A percentile compares a stretch with the other conserved stretches of the same genome.
phyloP scores from a whole-genome alignment of 1,140 invertebrate genomes.

The Probaryconus sp. region DNA sequence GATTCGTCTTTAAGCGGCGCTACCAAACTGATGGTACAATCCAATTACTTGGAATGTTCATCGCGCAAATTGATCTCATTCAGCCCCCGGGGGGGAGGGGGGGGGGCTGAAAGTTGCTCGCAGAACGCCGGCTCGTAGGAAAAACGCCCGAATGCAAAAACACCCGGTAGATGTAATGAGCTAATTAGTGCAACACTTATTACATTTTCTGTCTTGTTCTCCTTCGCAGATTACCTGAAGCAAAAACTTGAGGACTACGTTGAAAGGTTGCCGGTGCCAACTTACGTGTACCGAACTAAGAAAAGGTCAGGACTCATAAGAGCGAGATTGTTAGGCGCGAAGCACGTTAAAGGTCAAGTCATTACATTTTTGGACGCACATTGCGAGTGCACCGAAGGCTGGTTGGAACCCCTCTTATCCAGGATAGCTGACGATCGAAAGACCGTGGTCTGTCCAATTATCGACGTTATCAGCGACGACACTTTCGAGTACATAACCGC shows the following conservation, averaged over 20 bases:
- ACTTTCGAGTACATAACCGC: conserved; percentile 98
- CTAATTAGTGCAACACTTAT: conserved; percentile 15
- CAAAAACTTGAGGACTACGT: conserved; percentile 94
- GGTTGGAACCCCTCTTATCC: conserved; percentile 94
- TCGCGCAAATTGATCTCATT: too few species aligned
- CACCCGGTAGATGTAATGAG: not conserved
- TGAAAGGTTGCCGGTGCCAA: conserved; percentile 88
- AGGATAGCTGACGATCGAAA: conserved; percentile 94
- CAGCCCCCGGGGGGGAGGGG: too few species aligned
- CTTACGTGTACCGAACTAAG: conserved; percentile 90
- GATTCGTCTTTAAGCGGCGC: too few species aligned
- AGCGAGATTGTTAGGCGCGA: conserved; percentile 93
- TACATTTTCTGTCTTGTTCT: not conserved
- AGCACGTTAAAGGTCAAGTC: conserved; percentile 94
- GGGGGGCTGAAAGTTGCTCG: too few species aligned
- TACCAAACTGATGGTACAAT: too few species aligned
- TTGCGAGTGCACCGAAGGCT: conserved; percentile 96
- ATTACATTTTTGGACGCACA: conserved; percentile 98
- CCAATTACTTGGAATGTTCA: too few species aligned
- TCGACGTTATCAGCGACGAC: conserved; percentile 98
- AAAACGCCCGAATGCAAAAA: too few species aligned
- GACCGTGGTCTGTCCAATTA: conserved; percentile 97
- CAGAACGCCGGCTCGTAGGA: too few species aligned
- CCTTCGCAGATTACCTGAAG: conserved; percentile 88
- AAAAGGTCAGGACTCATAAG: conserved; percentile 95